Conservation (phyloP, 2,888 invertebrate genomes). For the Cyclophora punctaria region DNA sequence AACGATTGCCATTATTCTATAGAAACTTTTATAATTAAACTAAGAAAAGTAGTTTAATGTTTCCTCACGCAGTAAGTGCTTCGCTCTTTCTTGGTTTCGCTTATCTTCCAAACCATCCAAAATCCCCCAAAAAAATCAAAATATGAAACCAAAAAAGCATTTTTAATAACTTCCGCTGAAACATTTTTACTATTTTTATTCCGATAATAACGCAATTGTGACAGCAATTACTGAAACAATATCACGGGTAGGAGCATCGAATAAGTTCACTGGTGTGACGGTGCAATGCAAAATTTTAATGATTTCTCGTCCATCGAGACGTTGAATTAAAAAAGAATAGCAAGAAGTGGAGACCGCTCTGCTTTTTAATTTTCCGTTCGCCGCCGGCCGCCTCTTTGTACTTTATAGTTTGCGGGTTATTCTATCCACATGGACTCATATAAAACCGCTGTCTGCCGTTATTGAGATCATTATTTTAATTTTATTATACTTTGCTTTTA, state of each 20-base stretch:
- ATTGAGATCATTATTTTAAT: too few relatives aligned
- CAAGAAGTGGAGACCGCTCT: conserved; percentile 51
- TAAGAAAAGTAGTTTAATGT: too few relatives aligned
- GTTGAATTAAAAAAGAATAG: conserved; percentile 66
- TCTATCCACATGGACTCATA: conserved; percentile 30
- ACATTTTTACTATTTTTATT: conserved; percentile 8
- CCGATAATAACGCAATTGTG: conserved; percentile 6
- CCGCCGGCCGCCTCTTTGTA: conserved; percentile 36
- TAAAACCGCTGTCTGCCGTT: neutral
- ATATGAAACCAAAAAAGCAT: too few relatives aligned
- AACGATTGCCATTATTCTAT: too few relatives aligned
- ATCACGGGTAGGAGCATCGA: conserved; percentile 41
- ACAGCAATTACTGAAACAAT: conserved; percentile 21
- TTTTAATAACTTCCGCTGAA: too few relatives aligned
- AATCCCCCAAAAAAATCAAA: too few relatives aligned
- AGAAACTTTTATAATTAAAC: too few relatives aligned
- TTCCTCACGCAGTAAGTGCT: too few relatives aligned
- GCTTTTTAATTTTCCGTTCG: conserved; percentile 72
- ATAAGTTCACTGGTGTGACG: conserved; percentile 45
- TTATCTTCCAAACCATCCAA: too few relatives aligned
- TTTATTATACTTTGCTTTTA: too few relatives aligned
- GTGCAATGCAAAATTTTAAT: conserved; percentile 59
- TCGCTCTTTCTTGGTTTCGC: too few relatives aligned
- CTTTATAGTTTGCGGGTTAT: conserved; percentile 44
- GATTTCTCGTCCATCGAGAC: conserved; percentile 51